Evolutionary conservation across 2,888 invertebrate genomes (phyloP).

Genomic region (Macrophya alboannulata): DNA sequence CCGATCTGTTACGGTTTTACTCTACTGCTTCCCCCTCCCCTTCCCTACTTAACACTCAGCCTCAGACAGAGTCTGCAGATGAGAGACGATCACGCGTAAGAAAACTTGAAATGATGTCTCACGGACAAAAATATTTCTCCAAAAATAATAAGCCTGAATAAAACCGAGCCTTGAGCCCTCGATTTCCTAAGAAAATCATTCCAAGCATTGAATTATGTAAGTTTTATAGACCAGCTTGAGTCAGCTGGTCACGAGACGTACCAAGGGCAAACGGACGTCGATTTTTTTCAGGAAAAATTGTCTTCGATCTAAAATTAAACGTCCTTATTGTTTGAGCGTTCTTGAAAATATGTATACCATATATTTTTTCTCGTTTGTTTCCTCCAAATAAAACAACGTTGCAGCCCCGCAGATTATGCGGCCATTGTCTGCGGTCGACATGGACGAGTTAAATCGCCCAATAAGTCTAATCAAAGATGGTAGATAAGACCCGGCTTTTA

Average conservation of each 20-base stretch:
- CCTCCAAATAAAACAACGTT: not conserved
- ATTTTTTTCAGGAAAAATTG: not conserved
- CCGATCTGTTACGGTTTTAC: constrained; percentile 35
- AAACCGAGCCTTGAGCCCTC: constrained; percentile 26
- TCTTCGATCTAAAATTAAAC: not conserved
- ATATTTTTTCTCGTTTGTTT: not conserved
- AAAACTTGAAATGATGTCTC: not conserved
- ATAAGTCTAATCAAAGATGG: constrained; percentile 15
- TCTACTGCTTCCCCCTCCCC: constrained; percentile 14
- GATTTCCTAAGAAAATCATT: not conserved
- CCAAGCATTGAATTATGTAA: constrained; percentile 3
- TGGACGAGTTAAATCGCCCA: constrained; percentile 1
- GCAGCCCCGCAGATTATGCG: not conserved
- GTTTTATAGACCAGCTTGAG: not conserved
- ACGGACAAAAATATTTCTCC: constrained; percentile 9
- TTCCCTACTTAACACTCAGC: not conserved
- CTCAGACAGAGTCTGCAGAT: not conserved
- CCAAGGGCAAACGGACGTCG: not conserved
- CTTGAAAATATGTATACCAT: not conserved
- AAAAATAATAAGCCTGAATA: constrained; percentile 32
- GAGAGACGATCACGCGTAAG: not conserved
- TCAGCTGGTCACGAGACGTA: constrained; percentile 31
- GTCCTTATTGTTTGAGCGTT: not conserved
- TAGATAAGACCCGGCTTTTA: not conserved
- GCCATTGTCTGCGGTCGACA: constrained; percentile 16